phyloP scores from a whole-genome alignment of 2,797 vertebrate species.

The Ceyx erithaca region DNA sequence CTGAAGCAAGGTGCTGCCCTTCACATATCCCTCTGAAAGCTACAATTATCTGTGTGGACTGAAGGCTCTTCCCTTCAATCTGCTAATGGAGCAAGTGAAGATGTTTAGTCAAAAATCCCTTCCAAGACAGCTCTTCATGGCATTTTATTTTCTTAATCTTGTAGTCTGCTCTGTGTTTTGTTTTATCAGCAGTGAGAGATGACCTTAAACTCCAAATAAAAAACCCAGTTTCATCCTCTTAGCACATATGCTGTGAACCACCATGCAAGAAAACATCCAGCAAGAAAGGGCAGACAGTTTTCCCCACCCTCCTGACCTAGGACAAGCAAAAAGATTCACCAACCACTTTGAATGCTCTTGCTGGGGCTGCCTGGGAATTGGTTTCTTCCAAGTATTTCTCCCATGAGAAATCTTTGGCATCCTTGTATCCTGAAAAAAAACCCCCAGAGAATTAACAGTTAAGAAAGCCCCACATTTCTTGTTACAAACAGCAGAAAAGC shows the following conservation, averaged over 20 bases:
- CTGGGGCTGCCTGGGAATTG: constrained; percentile 88
- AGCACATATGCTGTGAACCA: neutral
- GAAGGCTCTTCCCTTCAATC: neutral
- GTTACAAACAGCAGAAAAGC: neutral
- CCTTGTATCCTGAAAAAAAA: constrained; percentile 55
- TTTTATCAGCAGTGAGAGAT: neutral
- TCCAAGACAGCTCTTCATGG: neutral
- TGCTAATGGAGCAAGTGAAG: neutral
- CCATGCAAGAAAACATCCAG: neutral
- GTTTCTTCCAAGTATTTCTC: constrained; percentile 92
- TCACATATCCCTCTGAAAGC: neutral
- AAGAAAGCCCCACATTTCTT: neutral
- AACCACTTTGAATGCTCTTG: constrained; percentile 92
- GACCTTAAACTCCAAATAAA: neutral
- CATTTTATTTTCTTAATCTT: neutral
- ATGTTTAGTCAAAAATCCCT: neutral
- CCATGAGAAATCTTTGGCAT: constrained; percentile 91
- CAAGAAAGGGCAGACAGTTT: neutral
- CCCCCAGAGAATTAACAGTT: neutral
- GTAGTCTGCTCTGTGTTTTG: neutral
- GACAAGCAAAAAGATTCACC: constrained; percentile 37
- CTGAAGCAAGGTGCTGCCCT: neutral
- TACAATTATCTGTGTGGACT: neutral
- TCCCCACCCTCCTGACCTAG: neutral
- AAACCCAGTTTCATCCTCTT: neutral